Conservation (phyloP, 2,113 vertebrate genomes). For the Alectura lathami region DNA sequence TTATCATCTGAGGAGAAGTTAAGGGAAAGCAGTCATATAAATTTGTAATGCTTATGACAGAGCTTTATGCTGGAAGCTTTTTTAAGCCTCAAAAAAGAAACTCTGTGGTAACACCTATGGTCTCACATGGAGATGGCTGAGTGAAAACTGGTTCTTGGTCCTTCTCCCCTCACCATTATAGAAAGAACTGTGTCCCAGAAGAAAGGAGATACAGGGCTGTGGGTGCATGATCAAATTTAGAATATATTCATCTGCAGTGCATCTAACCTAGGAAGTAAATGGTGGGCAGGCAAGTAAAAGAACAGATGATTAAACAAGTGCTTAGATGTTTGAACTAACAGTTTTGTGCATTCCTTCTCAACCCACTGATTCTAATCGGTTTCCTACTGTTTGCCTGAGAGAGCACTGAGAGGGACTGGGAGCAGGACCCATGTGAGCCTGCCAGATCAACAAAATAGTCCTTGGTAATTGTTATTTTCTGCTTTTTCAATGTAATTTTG, state of each 20-base stretch:
- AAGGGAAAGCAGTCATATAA: background rate
- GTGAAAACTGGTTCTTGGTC: background rate
- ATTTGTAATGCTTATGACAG: background rate
- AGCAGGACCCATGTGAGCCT: background rate
- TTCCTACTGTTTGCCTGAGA: slow-evolving; percentile 5
- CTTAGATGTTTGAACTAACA: background rate
- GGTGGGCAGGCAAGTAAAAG: background rate
- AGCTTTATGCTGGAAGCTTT: background rate
- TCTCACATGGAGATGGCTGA: background rate
- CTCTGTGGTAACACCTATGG: background rate
- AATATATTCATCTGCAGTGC: background rate
- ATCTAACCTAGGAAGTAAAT: background rate
- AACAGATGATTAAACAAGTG: slow-evolving; percentile 3
- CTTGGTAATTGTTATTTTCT: slow-evolving; percentile 6
- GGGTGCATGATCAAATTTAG: background rate
- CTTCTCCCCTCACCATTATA: background rate
- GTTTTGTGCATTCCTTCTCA: background rate
- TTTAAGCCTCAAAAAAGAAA: background rate
- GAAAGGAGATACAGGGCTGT: background rate
- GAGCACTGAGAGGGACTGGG: background rate
- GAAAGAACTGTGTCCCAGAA: background rate
- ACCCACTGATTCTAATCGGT: background rate
- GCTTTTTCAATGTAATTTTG: background rate
- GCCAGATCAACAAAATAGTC: background rate
- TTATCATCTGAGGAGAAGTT: background rate